Percentiles rank a stretch among this genome's conserved stretches.
Conservation (phyloP, 1,140 invertebrate genomes). For the Eumeta japonica region DNA sequence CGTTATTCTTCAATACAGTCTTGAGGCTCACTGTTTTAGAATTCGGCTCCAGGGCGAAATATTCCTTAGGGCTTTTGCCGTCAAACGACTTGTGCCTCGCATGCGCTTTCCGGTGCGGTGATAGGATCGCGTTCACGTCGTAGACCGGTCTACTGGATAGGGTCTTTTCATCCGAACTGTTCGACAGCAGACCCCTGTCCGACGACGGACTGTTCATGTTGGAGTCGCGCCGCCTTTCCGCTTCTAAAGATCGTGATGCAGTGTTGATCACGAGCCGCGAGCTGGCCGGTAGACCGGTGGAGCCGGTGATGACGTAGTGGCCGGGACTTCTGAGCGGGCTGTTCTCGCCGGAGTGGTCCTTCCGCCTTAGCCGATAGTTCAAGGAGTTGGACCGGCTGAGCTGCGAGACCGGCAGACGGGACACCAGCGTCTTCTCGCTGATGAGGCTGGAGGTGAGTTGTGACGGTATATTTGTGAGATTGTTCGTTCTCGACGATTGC, state of each 20-base stretch:
- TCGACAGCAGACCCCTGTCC: slow-evolving; percentile 31
- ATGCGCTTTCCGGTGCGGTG: slow-evolving; percentile 36
- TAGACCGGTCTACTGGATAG: slow-evolving; percentile 33
- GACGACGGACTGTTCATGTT: slow-evolving; percentile 48
- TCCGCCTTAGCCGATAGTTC: slow-evolving; percentile 47
- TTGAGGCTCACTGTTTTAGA: slow-evolving; percentile 37
- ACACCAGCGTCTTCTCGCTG: slow-evolving; percentile 45
- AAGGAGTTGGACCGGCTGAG: slow-evolving; percentile 51
- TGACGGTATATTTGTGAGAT: slow-evolving; percentile 30
- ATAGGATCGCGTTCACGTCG: slow-evolving; percentile 29
- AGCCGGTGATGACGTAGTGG: slow-evolving; percentile 51
- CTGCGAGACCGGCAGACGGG: slow-evolving; percentile 47
- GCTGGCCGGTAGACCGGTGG: slow-evolving; percentile 30
- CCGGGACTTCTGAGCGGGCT: slow-evolving; percentile 51
- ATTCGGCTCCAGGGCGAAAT: no score
- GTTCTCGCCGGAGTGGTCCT: slow-evolving; percentile 35
- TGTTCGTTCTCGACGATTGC: slow-evolving; percentile 37
- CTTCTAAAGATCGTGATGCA: slow-evolving; percentile 45
- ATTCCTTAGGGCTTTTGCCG: slow-evolving; percentile 14
- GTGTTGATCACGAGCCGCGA: slow-evolving; percentile 36
- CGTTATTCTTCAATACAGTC: slow-evolving; percentile 44
- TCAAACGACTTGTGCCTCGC: slow-evolving; percentile 33
- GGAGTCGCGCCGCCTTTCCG: slow-evolving; percentile 30
- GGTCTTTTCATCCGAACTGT: slow-evolving; percentile 48
- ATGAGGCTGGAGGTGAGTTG: slow-evolving; percentile 43